Evolutionary conservation across 2,888 invertebrate genomes (phyloP).

Genomic region (Drosophila paucipuncta): DNA sequence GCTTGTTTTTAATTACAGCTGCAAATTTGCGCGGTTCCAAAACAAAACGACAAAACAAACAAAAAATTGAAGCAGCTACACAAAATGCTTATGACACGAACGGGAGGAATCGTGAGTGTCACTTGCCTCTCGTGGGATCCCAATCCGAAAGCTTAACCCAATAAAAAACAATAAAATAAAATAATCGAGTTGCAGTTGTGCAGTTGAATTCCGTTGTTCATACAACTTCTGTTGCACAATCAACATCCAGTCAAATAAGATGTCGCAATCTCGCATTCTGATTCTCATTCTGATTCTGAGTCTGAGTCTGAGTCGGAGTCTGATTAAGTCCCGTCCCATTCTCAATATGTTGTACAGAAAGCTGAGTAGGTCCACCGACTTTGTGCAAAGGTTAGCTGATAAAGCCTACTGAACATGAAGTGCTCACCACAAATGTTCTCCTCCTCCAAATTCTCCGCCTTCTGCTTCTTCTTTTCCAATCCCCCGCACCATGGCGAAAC

Average conservation of each 20-base stretch:
- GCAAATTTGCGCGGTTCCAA: constrained; percentile 41
- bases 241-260: constrained; percentile 49
- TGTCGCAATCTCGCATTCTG: constrained; percentile 14
- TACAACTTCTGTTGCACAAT: constrained; percentile 16
- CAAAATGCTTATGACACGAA: constrained; percentile 66
- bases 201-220: not conserved
- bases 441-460: not conserved
- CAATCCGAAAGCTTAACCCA: constrained; percentile 19
- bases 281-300: not conserved
- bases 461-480: not conserved
- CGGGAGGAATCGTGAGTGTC: constrained; percentile 53
- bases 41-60: not conserved
- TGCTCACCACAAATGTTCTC: constrained; percentile 1
- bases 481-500: constrained; percentile 11
- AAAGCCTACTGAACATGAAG: constrained; percentile 30
- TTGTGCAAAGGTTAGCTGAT: constrained; percentile 58
- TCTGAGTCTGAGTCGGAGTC: not conserved
- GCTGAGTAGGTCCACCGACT: constrained; percentile 44
- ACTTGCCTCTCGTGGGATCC: constrained; percentile 58
- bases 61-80: constrained; percentile 8
- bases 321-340: not conserved
- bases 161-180: not conserved
- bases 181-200: not conserved
- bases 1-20: constrained; percentile 68
- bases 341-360: constrained; percentile 27